Base-by-base conservation (phyloP, 2,888 invertebrate species). In the Parapristionchus giblindavisi region DNA sequence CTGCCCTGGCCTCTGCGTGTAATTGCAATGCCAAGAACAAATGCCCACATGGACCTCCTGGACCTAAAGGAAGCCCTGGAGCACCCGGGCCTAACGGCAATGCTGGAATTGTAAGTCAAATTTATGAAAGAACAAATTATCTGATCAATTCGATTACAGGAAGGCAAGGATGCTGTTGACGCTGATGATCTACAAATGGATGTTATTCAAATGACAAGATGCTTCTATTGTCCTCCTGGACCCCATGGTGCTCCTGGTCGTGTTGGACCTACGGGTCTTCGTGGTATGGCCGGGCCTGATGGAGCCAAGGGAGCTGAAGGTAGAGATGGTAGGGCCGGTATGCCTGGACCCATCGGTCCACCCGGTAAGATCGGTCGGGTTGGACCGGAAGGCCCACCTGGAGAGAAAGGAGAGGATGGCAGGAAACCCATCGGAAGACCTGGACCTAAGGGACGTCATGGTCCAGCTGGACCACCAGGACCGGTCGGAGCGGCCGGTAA, bases 321-420 rank as follows among this genome's bases (percentile, higher is more conserved):
- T 51, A 43, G 52, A 29, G 36, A 68, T 32, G 68, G 68, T 52
- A 51, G 32, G 52, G 36, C 68, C 21, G 66, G 66, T 21, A 29
- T 51, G 51, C 66, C 66, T 51, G 68, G 68, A 1, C 14, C 34
- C 1, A 66, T 80, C 54, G 86, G 86, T 71, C 76, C 84, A 0
- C 82, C 83, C 32, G 86, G 86, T 72, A 81, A 82, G 40, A 75
- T 74, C 54, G 86, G 82, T 68, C 75, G 77, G 60, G 71, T 32
- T 11, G 82, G 82, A 77, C 78, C 79, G 56, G 80, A 78, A 11
- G 82, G 86, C 70, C 78, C 79, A 8, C 78, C 79, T 36, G 85
- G 85, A 68, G 85, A 86, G 78, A 86, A 85, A 77, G 86, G 86
- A 76, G 80, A 76, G 65, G 86, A 86, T 71, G 84, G 83, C 27